These are phyloP conservation scores for Athripsodes cinereus DNA, from an alignment of 2,888 invertebrate species.

Conservation along the genomic window DNA sequence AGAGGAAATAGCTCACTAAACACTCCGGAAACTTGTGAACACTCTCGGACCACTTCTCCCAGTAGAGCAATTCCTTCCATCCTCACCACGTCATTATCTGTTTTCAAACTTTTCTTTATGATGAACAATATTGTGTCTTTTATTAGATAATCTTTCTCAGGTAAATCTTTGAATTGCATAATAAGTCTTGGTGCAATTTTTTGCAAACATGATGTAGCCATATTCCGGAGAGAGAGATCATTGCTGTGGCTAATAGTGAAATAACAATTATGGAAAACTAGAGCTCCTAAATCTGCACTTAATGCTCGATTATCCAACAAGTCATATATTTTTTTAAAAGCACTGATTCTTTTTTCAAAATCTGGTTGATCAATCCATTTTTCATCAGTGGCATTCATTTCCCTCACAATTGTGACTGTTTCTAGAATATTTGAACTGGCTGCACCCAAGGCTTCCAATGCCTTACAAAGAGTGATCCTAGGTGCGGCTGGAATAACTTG, in stretches of 20 bases:
- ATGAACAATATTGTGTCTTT: slow-evolving; percentile 67
- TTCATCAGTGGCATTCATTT: slow-evolving; percentile 82
- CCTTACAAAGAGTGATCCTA: slow-evolving; percentile 61
- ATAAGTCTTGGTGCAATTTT: slow-evolving; percentile 60
- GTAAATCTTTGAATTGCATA: slow-evolving; percentile 46
- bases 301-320: slow-evolving; percentile 47
- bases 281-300: slow-evolving; percentile 59
- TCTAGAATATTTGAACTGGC: slow-evolving; percentile 42
- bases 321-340: slow-evolving; percentile 63
- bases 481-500: slow-evolving; percentile 58
- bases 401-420: slow-evolving; percentile 51
- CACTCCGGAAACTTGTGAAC: slow-evolving; percentile 63
- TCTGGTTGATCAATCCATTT: slow-evolving; percentile 93
- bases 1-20: slow-evolving; percentile 64
- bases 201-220: slow-evolving; percentile 68
- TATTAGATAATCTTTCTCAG: slow-evolving; percentile 61
- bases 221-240: slow-evolving; percentile 78
- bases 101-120: slow-evolving; percentile 66
- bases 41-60: slow-evolving; percentile 69
- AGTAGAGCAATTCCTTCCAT: slow-evolving; percentile 76
- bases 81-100: slow-evolving; percentile 63
- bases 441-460: slow-evolving; percentile 54
- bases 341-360: slow-evolving; percentile 72
- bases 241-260: slow-evolving; percentile 71
- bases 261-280: slow-evolving; percentile 78